Base-by-base conservation (phyloP, 2,113 vertebrate species). In the Apeltes quadracus region DNA sequence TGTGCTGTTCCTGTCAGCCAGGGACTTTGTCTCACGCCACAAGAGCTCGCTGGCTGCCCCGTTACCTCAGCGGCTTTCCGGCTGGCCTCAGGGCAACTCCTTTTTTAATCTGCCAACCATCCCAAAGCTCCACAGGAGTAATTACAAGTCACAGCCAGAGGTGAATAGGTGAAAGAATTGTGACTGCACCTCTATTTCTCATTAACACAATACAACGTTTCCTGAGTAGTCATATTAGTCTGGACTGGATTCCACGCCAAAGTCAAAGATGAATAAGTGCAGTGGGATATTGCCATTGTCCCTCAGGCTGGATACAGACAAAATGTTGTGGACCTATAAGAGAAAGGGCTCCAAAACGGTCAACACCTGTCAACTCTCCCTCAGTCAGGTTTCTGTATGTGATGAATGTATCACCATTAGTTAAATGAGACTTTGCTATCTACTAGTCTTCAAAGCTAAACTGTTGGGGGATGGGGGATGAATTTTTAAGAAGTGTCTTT, bases 121-220 rank as follows among this genome's bases (percentile, higher is more conserved):
- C 75, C 62, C 54, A 75, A 50, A 66, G 68, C 83, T 54, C 58
- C 61, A 71, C 69, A 59, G 65, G 69, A 87, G 79, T 89, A 86
- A 89, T 91, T 91, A 88, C 87, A 90, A 54, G 64, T 68, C 76
- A 72, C 76, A 90, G 79, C 82, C 83, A 79, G 58, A 68, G 88
- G 87, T 86, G 74, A 82, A 69, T 16, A 54, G 78, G 69, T 64
- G 57, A 67, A 75, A 69, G 81, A 66, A 79, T 67, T 74, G 75
- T 54, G 56, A 63, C 36, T 75, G 68, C 57, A 32, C 76, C 71
- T 78, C 63, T 58, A 46, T 80, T 82, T 87, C 71, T 87, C 85
- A 84, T 88, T 84, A 86, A 78, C 61, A 18, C 79, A 61, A 76
- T 76, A 69, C 70, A 75, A 61, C 36, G 61, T 58, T 79, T 80